Percentiles rank a stretch among this genome's conserved stretches.
Evolutionary conservation across 2,797 vertebrate species (phyloP).

Genomic region (Epinephelus coioides): DNA sequence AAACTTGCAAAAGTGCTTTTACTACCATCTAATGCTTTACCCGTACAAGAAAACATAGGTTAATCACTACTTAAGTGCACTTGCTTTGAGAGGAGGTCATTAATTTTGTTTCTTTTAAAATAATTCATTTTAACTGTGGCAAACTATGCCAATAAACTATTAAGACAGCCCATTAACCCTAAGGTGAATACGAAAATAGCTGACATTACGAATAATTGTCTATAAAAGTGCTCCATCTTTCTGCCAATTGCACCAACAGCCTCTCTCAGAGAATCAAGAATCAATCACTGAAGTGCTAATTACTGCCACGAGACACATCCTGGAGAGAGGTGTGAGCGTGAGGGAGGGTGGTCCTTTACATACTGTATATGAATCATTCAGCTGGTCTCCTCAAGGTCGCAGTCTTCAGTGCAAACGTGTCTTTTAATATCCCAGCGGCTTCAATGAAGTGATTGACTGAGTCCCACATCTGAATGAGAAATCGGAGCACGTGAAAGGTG

Average conservation of each 20-base stretch:
- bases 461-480: conserved; percentile 18
- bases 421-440: conserved; percentile 35
- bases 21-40: conserved; percentile 2
- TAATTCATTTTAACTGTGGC: conserved; percentile 14
- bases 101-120: conserved; percentile 35
- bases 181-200: conserved; percentile 44
- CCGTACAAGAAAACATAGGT: conserved; percentile 8
- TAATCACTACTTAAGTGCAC: conserved; percentile 29
- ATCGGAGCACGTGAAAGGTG: conserved; percentile 1
- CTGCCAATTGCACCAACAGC: conserved; percentile 47
- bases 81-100: conserved; percentile 3
- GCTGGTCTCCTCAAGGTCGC: conserved; percentile 52
- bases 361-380: conserved; percentile 60
- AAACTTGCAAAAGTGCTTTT: conserved; percentile 15
- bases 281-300: conserved; percentile 66
- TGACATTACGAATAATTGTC: conserved; percentile 40
- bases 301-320: conserved; percentile 54
- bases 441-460: conserved; percentile 27
- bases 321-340: conserved; percentile 17
- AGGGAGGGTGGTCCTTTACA: conserved; percentile 22
- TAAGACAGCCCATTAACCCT: conserved; percentile 49
- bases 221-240: conserved; percentile 49
- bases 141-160: conserved; percentile 34
- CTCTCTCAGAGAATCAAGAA: conserved; percentile 48
- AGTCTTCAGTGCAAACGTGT: conserved; percentile 18